Evolutionary conservation across 1,140 invertebrate species (phyloP).

Genomic region (Caenorhabditis latens): DNA sequence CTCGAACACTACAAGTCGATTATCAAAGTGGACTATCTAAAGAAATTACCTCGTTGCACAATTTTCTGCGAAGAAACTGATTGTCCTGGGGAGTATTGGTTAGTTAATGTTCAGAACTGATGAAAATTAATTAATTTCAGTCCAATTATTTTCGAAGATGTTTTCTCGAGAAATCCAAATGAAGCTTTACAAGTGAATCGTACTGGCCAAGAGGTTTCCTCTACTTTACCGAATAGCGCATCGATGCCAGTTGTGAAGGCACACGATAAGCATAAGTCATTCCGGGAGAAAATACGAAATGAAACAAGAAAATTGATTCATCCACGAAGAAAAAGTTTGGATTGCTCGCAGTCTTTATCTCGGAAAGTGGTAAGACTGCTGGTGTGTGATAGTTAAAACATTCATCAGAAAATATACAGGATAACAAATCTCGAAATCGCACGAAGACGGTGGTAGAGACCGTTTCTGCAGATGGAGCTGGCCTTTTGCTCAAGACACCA

Average conservation of each 20-base stretch:
- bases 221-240: slow-evolving; percentile 8
- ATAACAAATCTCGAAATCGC: not conserved
- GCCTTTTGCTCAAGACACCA: not conserved
- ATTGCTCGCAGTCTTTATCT: slow-evolving; percentile 28
- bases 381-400: not conserved
- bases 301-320: slow-evolving; percentile 35
- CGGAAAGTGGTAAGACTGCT: slow-evolving; percentile 6
- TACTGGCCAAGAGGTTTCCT: not conserved
- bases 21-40: slow-evolving; percentile 45
- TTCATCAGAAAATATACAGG: not conserved
- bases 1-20: slow-evolving; percentile 14
- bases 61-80: slow-evolving; percentile 61
- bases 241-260: slow-evolving; percentile 11
- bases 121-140: not conserved
- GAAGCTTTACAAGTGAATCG: not conserved
- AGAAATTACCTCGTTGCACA: slow-evolving; percentile 50
- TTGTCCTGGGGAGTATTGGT: slow-evolving; percentile 60
- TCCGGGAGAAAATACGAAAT: slow-evolving; percentile 17
- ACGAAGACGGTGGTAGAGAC: slow-evolving; percentile 8
- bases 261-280: slow-evolving; percentile 30
- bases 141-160: slow-evolving; percentile 60
- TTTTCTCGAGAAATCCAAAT: not conserved
- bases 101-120: not conserved
- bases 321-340: slow-evolving; percentile 22
- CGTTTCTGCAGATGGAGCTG: not conserved